Base-by-base conservation (phyloP, 2,797 vertebrate species). In the Characodon lateralis region DNA sequence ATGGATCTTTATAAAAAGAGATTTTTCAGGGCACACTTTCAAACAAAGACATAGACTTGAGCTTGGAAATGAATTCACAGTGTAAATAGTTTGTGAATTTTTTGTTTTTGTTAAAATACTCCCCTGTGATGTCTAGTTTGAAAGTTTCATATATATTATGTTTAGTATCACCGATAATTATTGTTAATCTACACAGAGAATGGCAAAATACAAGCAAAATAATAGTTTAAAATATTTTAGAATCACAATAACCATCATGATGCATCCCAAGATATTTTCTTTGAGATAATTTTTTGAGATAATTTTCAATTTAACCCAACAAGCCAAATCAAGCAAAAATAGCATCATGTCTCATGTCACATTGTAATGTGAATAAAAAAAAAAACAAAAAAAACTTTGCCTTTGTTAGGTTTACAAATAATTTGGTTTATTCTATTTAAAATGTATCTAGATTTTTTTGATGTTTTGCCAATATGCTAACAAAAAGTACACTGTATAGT, bases 231-330 rank as follows among this genome's bases (percentile, higher is more conserved):
- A 43, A 24, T 43, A 2, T 66, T 66, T 43, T 12, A 68, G 6
- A 10, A 12, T 6, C 39, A 55, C 3, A 22, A 10, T 46, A 14
- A 6, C 24, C 6, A n/a, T n/a, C 46, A 24, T 68, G 8, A n/a
- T 58, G 9, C 24, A n/a, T 58, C 4, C 2, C 56, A 26, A 58
- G 6, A 0, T 24, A 5, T 78, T 79, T 71, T 72, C 26, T 77
- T 80, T 76, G 35, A 51, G 6, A 77, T 31, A 26, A 71, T 7
- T 31, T 50, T 77, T 80, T 76, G 35, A 51, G 6, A 77, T 31
- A 24, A 72, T 7, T 31, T 50, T 63, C 16, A 18, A 63, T 63
- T 63, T 63, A 18, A 35, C 59, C 59, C 59, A 63, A 35, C 31
- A 39, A 22, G 35, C 9, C 8, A 65, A 65, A 35, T 65, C 31